Evolutionary conservation across 2,113 vertebrate genomes (phyloP), one percentile per base, ranked within the genome.

Genomic region (Sisor rabdophorus): DNA sequence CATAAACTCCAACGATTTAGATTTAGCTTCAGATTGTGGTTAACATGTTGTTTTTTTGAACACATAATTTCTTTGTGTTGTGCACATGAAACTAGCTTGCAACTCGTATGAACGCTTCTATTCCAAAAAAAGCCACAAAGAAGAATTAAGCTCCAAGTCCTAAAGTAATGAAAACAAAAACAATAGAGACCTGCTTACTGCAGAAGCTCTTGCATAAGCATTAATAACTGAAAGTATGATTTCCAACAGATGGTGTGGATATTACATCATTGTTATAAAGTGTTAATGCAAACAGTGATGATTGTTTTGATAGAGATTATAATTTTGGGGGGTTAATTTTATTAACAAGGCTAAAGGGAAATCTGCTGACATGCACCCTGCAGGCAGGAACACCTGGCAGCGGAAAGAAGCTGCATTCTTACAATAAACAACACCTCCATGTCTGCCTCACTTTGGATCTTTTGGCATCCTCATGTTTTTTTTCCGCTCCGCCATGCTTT

Each of bases 351-450:
- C 83, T 86, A 85, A 80, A 86, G 78, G 84, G 82, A 88, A 87
- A 87, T 85, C 83, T 83, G 85, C 88, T 89, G 87, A 86, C 83
- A 86, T 87, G 85, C 84, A 67, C 74, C 71, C 48, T 73, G 76
- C 74, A 73, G 75, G 63, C 55, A 75, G 56, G 63, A 79, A 64
- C 80, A 77, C 65, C 82, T 77, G 77, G 56, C 40, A 67, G 63
- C 36, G 19, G 65, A 72, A 74, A 50, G 16, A 65, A 70, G 26
- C 72, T 73, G 44, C 50, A 76, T 20, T 24, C 44, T 11, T n/a
- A 65, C 58, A 30, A 26, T 11, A 70, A 71, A 70, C n/a, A 60
- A 26, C 58, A 70, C 22, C 68, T 36, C 11, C 40, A 32, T 32
- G 54, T 52, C 63, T 52, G 65, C 20, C 67, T 55, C 58, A 71